A percentile compares a stretch with the other conserved stretches of the same genome.
Evolutionary conservation across 2,888 invertebrate species (phyloP).

Genomic region (Himalopsyche anomala): DNA sequence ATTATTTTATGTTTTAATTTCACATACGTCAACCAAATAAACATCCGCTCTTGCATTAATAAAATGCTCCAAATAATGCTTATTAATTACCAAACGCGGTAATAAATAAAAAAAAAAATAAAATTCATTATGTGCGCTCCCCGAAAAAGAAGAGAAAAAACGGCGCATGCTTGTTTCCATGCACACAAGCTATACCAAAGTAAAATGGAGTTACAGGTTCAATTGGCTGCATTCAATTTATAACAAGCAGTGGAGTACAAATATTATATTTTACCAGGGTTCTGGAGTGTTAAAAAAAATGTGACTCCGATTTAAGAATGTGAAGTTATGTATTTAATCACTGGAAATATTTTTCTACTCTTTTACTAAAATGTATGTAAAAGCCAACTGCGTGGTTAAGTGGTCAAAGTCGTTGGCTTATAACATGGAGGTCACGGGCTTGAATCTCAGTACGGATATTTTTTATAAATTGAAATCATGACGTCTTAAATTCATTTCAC

Average conservation of each 20-base stretch:
- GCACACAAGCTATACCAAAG: neutral
- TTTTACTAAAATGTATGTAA: too few species aligned
- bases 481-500: too few species aligned
- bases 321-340: too few species aligned
- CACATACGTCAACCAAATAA: constrained; percentile 31
- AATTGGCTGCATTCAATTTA: neutral
- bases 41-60: constrained; percentile 31
- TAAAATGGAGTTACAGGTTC: neutral
- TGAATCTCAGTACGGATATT: too few species aligned
- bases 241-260: neutral
- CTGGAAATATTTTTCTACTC: too few species aligned
- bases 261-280: too few species aligned
- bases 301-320: too few species aligned
- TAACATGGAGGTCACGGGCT: too few species aligned
- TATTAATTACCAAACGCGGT: neutral
- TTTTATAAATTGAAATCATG: too few species aligned
- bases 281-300: too few species aligned
- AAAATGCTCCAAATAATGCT: constrained; percentile 24
- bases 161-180: neutral
- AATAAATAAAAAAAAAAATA: neutral
- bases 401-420: too few species aligned
- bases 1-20: neutral
- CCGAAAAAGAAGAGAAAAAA: neutral
- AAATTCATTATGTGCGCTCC: neutral
- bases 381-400: too few species aligned